These are phyloP conservation scores for Coelopa frigida DNA, from an alignment of 1,140 invertebrate genomes.

Conservation along the genomic window DNA sequence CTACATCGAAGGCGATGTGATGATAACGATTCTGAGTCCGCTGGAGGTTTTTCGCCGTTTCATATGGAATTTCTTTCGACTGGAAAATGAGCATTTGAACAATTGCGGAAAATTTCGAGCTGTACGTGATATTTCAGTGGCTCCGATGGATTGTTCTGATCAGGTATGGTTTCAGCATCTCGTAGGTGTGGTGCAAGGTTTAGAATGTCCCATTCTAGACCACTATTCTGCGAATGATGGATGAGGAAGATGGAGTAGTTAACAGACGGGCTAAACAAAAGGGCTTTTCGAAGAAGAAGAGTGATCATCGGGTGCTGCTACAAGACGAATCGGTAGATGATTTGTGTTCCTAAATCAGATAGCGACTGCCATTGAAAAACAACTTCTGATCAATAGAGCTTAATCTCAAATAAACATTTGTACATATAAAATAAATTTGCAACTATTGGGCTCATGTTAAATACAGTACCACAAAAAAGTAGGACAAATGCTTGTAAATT, in stretches of 20 bases:
- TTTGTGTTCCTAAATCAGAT: slow-evolving; percentile 20
- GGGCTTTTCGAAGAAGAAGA: slow-evolving; percentile 29
- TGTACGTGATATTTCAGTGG: slow-evolving; percentile 82
- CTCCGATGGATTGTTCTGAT: slow-evolving; percentile 71
- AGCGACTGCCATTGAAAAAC: too few species aligned
- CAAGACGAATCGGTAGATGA: slow-evolving; percentile 41
- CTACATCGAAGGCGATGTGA: slow-evolving; percentile 63
- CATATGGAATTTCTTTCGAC: slow-evolving; percentile 88
- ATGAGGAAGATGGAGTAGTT: slow-evolving; percentile 78
- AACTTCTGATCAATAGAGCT: too few species aligned
- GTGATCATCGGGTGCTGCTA: slow-evolving; percentile 30
- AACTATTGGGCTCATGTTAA: too few species aligned
- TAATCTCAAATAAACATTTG: too few species aligned
- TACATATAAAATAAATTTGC: too few species aligned
- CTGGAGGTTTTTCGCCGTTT: slow-evolving; percentile 81
- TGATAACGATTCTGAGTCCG: slow-evolving; percentile 69
- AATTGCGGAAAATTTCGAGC: slow-evolving; percentile 92
- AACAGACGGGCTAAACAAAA: slow-evolving; percentile 48
- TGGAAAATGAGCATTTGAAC: slow-evolving; percentile 91
- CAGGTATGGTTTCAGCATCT: too few species aligned
- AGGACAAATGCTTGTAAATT: too few species aligned
- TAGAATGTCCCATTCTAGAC: too few species aligned
- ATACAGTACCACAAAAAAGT: too few species aligned
- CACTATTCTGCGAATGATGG: slow-evolving; percentile 92
- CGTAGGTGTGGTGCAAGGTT: too few species aligned